A percentile compares a stretch with the other conserved stretches of the same genome.
Conservation (phyloP, 2,888 invertebrate genomes). For the Gastracanthus pulcherrimus region DNA sequence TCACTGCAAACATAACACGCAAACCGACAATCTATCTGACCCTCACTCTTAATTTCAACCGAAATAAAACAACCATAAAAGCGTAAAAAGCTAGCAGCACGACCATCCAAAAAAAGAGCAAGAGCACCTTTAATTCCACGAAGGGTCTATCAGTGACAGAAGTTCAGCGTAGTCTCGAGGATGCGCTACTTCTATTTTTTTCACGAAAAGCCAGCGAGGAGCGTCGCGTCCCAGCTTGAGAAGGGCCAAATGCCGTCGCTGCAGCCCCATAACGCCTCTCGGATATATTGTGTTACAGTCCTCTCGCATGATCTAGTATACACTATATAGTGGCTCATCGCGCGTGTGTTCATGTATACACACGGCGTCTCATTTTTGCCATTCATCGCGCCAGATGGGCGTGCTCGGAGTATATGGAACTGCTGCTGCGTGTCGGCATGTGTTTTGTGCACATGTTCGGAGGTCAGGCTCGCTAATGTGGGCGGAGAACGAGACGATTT, state of each 20-base stretch:
- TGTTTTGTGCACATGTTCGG: background rate
- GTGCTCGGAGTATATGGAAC: background rate
- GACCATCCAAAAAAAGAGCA: background rate
- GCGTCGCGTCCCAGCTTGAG: background rate
- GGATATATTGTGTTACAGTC: background rate
- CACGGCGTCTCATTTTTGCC: constrained; percentile 11
- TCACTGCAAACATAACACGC: background rate
- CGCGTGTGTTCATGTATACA: no score
- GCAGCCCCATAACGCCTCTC: background rate
- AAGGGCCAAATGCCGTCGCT: background rate
- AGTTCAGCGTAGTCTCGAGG: background rate
- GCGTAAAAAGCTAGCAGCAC: background rate
- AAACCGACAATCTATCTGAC: background rate
- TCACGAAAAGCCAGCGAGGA: background rate
- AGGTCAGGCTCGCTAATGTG: no score
- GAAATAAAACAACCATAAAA: no score
- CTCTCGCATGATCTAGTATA: background rate
- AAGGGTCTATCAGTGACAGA: background rate
- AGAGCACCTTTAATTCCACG: constrained; percentile 24
- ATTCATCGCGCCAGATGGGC: constrained; percentile 38
- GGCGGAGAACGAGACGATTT: constrained; percentile 4
- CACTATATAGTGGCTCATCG: background rate
- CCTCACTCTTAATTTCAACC: no score
- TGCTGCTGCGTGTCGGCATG: background rate
- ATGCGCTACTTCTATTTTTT: no score